phyloP scores from a whole-genome alignment of 2,797 vertebrate genomes.

The Allobates femoralis region DNA sequence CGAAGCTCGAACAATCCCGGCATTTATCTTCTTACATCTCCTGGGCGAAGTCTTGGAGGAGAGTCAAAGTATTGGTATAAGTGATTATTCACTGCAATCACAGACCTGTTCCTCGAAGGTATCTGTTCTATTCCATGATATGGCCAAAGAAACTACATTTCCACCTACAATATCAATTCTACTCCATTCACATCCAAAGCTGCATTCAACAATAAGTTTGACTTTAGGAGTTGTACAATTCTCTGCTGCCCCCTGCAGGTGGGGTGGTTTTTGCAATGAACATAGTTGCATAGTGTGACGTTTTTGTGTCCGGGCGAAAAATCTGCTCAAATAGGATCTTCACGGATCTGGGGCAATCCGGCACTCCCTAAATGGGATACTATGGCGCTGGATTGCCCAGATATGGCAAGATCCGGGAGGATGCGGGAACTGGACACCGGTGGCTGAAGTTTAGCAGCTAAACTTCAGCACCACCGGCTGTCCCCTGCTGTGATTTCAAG shows the following conservation, averaged over 20 bases:
- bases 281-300: no score
- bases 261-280: neutral
- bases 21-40: neutral
- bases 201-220: neutral
- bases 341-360: no score
- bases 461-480: no score
- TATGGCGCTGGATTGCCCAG: no score
- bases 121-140: neutral
- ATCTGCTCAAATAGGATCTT: no score
- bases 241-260: neutral
- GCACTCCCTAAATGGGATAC: no score
- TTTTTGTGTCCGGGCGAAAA: no score
- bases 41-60: neutral
- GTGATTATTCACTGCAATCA: neutral
- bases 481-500: no score
- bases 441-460: no score
- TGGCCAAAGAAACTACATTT: neutral
- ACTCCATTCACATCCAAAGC: neutral
- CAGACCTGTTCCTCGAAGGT: neutral
- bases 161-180: neutral
- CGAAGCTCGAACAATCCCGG: neutral
- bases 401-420: no score
- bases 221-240: neutral
- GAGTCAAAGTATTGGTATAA: neutral
- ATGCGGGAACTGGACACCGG: no score